Base-by-base conservation (phyloP, 2,888 invertebrate genomes). In the Keiferia lycopersicella region DNA sequence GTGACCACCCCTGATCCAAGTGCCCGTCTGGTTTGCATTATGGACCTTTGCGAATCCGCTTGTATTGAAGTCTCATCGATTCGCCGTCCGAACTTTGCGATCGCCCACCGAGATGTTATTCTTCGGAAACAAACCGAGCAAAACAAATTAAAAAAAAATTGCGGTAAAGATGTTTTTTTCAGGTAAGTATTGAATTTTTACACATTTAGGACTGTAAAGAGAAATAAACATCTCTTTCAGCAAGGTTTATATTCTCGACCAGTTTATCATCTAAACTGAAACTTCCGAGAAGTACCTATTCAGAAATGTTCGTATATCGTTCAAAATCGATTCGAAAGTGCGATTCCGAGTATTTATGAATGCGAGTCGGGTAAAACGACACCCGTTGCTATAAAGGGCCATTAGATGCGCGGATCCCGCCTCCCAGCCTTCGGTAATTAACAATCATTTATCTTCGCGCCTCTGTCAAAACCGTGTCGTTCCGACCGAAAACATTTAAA, bases 391-490 rank as follows among this genome's bases (percentile, higher is more conserved):
- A 22, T 56, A 60, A 56, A 63, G 50, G 30, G 56, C 65, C 63
- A 65, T 81, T 77, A 75, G 76, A 74, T 61, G 71, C 71, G 73
- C 75, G 70, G 75, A 73, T 70, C 62, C 72, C 81, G 80, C 82
- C 82, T 75, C 73, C 77, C 73, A 71, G 82, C 74, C 75, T 79
- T 75, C 71, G 74, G 81, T 84, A 87, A 87, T 87, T 84, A 88
- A 74, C 77, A 79, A 82, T 87, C 88, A 88, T 90, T 87, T 85
- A 91, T 91, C 88, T 86, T 84, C 75, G 75, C 76, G 72, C 82
- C 80, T 84, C 85, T 87, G 90, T 90, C 90, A 89, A 90, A 91
- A 91, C 84, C 83, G 80, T 90, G 89, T 90, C 88, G 82, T 79
- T 84, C 74, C 69, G 67, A 75, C 79, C 78, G 75, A 87, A 87